Conservation (phyloP, 2,797 vertebrate genomes). For the Halcyon badia region DNA sequence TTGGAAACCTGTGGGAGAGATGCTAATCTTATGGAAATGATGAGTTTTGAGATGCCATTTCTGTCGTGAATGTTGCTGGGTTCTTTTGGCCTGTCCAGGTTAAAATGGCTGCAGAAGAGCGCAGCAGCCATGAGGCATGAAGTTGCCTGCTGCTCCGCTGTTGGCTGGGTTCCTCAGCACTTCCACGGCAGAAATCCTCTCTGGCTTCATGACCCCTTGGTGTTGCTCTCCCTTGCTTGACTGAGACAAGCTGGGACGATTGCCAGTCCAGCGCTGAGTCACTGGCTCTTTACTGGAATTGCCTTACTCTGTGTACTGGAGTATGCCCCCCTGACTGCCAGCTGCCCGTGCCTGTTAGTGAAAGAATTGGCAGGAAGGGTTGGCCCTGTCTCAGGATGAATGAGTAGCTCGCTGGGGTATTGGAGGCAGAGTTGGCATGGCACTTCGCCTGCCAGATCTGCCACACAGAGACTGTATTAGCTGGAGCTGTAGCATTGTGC, state of each 20-base stretch:
- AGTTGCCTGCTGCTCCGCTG: background rate
- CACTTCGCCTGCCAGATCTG: background rate
- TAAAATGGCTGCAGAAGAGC: background rate
- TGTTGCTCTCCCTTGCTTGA: background rate
- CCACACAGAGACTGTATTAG: background rate
- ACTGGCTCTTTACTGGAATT: background rate
- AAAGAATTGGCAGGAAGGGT: background rate
- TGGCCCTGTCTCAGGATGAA: background rate
- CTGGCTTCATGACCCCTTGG: background rate
- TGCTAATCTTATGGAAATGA: background rate
- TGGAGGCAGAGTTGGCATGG: background rate
- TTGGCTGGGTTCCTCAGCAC: background rate
- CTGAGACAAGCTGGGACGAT: background rate
- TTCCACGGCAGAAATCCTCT: background rate
- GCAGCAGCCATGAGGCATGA: background rate
- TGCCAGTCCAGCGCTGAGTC: background rate
- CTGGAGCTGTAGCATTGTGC: background rate
- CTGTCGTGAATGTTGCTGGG: background rate
- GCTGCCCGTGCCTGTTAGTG: background rate
- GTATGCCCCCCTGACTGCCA: background rate
- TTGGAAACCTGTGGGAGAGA: background rate
- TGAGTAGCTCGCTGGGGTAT: fast-evolving
- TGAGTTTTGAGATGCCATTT: background rate
- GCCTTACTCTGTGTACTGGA: background rate
- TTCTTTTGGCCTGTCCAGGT: background rate